phyloP scores from a whole-genome alignment of 2,888 invertebrate genomes.

The Pachycephus smyrnensis region DNA sequence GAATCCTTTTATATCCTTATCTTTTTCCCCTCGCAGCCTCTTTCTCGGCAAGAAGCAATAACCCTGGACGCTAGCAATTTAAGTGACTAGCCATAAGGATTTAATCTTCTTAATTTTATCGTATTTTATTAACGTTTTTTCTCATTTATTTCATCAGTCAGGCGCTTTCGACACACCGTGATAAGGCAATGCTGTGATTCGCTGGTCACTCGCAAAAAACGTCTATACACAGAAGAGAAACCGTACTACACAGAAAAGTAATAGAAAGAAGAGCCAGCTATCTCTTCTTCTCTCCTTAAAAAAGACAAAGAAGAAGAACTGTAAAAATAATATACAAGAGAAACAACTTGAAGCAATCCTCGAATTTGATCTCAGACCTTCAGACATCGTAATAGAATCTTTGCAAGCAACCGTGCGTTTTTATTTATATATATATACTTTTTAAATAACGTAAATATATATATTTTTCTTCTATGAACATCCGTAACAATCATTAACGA shows the following conservation, averaged over 20 bases:
- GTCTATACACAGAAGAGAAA: constrained; percentile 11
- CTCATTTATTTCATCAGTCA: constrained; percentile 52
- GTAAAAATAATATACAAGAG: not conserved
- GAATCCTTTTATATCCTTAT: not conserved
- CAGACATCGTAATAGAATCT: constrained; percentile 17
- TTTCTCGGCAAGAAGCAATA: not conserved
- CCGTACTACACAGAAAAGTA: not conserved
- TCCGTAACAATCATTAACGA: constrained; percentile 24
- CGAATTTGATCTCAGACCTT: not conserved
- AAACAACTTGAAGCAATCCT: not conserved
- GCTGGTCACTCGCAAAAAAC: constrained; percentile 47
- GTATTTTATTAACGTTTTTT: not conserved
- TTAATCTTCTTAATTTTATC: not conserved
- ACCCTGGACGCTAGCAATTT: constrained; percentile 48
- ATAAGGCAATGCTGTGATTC: constrained; percentile 63
- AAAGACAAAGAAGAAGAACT: not conserved
- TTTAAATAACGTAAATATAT: constrained; percentile 37
- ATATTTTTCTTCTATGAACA: constrained; percentile 20
- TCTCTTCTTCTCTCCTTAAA: not conserved
- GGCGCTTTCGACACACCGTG: constrained; percentile 53
- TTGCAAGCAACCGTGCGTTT: constrained; percentile 42
- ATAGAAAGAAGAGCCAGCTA: not conserved
- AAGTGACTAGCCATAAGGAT: constrained; percentile 54
- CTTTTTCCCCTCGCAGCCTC: not conserved
- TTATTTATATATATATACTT: constrained; percentile 23